phyloP scores from a whole-genome alignment of 2,113 vertebrate species.

The Chaetura pelagica region DNA sequence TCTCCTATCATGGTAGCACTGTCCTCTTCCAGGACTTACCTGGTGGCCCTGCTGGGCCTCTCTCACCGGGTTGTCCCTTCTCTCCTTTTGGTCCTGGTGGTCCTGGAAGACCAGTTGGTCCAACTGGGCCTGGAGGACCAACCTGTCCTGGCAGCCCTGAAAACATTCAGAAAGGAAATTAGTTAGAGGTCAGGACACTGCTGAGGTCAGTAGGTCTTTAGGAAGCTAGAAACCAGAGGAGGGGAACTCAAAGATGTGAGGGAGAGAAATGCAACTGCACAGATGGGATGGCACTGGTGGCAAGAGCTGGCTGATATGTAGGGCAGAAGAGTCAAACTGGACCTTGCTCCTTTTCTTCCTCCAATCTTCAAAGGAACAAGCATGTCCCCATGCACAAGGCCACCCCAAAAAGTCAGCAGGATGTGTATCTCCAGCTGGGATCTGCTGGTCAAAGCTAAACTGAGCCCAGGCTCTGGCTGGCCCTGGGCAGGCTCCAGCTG shows the following conservation, averaged over 20 bases:
- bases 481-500: neutral
- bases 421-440: neutral
- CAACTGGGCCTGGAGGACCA: constrained; percentile 74
- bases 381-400: fast-evolving
- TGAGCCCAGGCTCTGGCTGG: neutral
- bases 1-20: neutral
- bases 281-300: neutral
- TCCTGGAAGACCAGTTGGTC: constrained; percentile 75
- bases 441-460: neutral
- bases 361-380: neutral
- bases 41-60: constrained; percentile 78
- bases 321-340: neutral
- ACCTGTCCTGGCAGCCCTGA: constrained; percentile 77
- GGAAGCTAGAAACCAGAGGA: neutral
- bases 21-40: constrained; percentile 69
- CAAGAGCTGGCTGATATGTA: neutral
- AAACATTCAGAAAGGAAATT: neutral
- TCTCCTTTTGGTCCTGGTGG: constrained; percentile 80
- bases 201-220: neutral
- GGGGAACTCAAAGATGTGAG: neutral
- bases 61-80: constrained; percentile 78
- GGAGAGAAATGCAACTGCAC: neutral
- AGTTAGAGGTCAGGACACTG: neutral
- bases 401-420: neutral
- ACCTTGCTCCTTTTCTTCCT: neutral